Base-by-base conservation (phyloP, 2,888 invertebrate species). In the Apodemia hepburni region DNA sequence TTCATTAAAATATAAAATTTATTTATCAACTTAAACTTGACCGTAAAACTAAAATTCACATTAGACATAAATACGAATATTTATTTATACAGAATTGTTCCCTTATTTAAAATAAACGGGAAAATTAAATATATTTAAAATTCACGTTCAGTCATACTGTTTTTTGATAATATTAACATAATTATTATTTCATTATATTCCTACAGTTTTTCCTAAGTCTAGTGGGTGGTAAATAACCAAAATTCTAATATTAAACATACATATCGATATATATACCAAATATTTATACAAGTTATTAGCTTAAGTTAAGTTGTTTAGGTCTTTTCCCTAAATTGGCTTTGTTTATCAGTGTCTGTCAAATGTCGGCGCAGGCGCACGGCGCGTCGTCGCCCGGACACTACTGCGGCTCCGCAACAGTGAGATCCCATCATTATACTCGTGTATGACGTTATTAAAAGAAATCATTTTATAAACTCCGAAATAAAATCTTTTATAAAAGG, bases 191-290 rank as follows among this genome's bases (percentile, higher is more conserved):
- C 78, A 88, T 88, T 89, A 88, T 77, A 86, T 84, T 78, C 83
- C 91, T 91, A 90, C 82, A 83, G 75, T 86, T 85, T 54, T 87
- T 82, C 91, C 91, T 91, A 91, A 88, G 75, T 87, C 90, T 90
- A 90, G 85, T 87, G 88, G 85, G 87, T 87, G 88, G 86, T 90
- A 87, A 88, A 87, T 87, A 90, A 91, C 88, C 90, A 85, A 91
- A 91, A 90, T 79, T 89, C 90, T 91, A 91, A 91, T 84, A 90
- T 90, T 91, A 90, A 89, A 81, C 87, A 90, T 91, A 91, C 88
- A 91, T 91, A 91, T 86, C 84, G 82, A 88, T 88, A 91, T 88
- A 89, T 89, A 90, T 89, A 89, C 82, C 85, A 87, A 87, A 89
- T 90, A 91, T 90, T 89, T 89, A 90, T 90, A 91, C 89, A 90